A percentile compares a stretch with the other conserved stretches of the same genome.
Conservation (phyloP, 1,140 invertebrate species). For the Teleopsis dalmanni region DNA sequence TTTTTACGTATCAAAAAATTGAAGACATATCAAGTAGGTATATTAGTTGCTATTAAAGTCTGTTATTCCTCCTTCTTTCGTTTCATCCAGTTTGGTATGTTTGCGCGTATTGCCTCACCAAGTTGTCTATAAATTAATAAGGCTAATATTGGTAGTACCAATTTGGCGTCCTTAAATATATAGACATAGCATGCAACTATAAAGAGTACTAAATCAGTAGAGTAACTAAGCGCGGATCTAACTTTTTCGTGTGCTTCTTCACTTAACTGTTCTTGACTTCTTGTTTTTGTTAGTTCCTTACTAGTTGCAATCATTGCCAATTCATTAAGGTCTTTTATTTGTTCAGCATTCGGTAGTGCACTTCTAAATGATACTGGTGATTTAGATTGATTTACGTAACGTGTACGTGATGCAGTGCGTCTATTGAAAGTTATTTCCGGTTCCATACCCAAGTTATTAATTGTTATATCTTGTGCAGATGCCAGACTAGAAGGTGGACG, state of each 20-base stretch:
- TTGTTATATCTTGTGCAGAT: neutral
- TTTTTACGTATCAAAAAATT: too few relatives aligned
- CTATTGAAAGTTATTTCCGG: neutral
- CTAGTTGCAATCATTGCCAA: neutral
- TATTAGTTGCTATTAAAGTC: neutral
- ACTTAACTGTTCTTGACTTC: slow-evolving; percentile 41
- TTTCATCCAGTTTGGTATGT: slow-evolving; percentile 45
- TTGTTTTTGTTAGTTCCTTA: neutral
- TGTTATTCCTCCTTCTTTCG: slow-evolving; percentile 14
- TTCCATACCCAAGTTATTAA: neutral
- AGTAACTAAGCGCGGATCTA: slow-evolving; percentile 56
- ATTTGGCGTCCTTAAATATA: slow-evolving; percentile 65
- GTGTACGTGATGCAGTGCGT: slow-evolving; percentile 11
- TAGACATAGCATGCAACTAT: slow-evolving; percentile 68
- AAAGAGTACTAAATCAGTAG: slow-evolving; percentile 62
- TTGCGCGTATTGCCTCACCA: slow-evolving; percentile 51
- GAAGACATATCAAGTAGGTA: too few relatives aligned
- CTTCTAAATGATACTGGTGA: slow-evolving; percentile 13
- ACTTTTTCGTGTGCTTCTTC: slow-evolving; percentile 58
- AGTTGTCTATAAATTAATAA: slow-evolving; percentile 68
- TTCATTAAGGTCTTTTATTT: too few relatives aligned
- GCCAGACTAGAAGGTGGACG: slow-evolving; percentile 12
- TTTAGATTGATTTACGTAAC: slow-evolving; percentile 14
- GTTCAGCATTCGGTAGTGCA: neutral
- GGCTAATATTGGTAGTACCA: slow-evolving; percentile 66